Evolutionary conservation across 2,797 vertebrate genomes (phyloP).

Genomic region (Semaprochilodus insignis): DNA sequence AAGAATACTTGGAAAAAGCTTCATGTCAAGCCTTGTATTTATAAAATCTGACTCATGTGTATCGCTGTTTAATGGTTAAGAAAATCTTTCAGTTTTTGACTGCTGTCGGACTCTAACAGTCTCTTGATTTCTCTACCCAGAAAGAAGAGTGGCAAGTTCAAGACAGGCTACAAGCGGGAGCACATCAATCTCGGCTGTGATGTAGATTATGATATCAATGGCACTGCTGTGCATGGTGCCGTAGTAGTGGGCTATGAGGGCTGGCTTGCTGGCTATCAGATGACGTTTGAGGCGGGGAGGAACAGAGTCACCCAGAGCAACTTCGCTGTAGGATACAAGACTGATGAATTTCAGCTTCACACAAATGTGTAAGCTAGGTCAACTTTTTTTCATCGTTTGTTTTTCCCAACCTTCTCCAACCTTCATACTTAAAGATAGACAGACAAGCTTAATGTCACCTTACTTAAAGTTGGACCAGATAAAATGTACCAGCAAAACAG

Average conservation of each 20-base stretch:
- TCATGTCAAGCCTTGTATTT: no score
- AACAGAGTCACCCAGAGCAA: conserved; percentile 96
- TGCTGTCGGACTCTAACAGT: not conserved
- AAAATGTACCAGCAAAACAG: no score
- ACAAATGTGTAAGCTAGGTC: conserved; percentile 91
- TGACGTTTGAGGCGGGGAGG: conserved; percentile 93
- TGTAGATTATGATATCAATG: conserved; percentile 94
- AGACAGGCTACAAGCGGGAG: conserved; percentile 91
- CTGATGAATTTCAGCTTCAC: conserved; percentile 97
- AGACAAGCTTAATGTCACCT: no score
- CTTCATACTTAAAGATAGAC: no score
- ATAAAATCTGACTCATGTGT: no score
- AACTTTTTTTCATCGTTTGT: no score
- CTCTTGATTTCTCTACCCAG: conserved; percentile 68
- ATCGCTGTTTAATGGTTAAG: no score
- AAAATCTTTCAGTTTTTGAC: no score
- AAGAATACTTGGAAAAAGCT: no score
- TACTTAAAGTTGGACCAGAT: no score
- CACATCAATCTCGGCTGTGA: conserved; percentile 95
- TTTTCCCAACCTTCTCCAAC: no score
- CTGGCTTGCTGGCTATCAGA: conserved; percentile 97
- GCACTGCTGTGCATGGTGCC: conserved; percentile 89
- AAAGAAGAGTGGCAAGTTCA: conserved; percentile 96
- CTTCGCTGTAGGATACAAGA: conserved; percentile 96
- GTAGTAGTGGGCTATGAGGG: conserved; percentile 92